Conservation (phyloP, 1,140 invertebrate species). For the Drosophila teissieri region DNA sequence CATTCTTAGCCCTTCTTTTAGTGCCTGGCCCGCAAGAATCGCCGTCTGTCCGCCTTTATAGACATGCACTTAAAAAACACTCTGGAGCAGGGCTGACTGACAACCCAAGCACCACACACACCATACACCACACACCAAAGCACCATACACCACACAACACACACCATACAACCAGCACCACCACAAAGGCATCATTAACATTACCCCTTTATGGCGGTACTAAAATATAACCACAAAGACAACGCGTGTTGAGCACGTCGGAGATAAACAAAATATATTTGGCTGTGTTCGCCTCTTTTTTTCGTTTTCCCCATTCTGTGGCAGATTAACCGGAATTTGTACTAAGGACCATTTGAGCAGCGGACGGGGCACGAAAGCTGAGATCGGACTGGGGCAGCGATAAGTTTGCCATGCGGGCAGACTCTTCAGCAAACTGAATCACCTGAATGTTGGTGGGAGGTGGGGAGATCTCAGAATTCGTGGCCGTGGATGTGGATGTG, state of each 20-base stretch:
- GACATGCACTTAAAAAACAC: slow-evolving; percentile 81
- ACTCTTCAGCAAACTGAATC: neutral
- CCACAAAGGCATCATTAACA: slow-evolving; percentile 70
- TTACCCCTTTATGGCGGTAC: slow-evolving; percentile 80
- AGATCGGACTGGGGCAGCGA: slow-evolving; percentile 11
- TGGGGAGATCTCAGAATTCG: neutral
- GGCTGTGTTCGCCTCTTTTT: slow-evolving; percentile 19
- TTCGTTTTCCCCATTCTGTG: neutral
- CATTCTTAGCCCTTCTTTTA: slow-evolving; percentile 19
- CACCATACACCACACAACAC: slow-evolving; percentile 23
- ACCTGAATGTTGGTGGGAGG: neutral
- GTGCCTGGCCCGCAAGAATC: slow-evolving; percentile 61
- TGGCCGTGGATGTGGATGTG: neutral
- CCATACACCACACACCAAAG: neutral
- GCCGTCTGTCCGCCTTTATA: slow-evolving; percentile 60
- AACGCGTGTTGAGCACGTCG: slow-evolving; percentile 79
- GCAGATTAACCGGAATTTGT: slow-evolving; percentile 47
- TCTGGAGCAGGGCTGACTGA: slow-evolving; percentile 68
- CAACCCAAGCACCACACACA: slow-evolving; percentile 12
- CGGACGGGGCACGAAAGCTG: slow-evolving; percentile 2
- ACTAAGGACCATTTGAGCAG: slow-evolving; percentile 5
- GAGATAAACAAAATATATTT: slow-evolving; percentile 76
- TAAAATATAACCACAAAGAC: slow-evolving; percentile 79
- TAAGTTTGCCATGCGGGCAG: slow-evolving; percentile 19
- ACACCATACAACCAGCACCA: slow-evolving; percentile 2